Evolutionary conservation across 2,797 vertebrate genomes (phyloP).

Genomic region (Oreochromis grahami): DNA sequence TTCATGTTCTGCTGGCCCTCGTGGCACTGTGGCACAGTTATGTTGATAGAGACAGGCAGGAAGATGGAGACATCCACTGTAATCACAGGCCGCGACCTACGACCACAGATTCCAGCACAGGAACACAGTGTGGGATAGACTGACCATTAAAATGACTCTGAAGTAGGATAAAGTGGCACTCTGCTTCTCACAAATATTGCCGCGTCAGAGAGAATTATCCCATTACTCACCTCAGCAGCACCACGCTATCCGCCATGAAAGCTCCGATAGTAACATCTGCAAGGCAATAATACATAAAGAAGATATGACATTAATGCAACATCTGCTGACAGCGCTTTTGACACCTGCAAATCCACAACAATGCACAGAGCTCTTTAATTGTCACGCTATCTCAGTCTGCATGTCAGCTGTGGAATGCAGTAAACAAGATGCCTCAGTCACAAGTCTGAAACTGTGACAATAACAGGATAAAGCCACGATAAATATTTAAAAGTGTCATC

Average conservation of each 20-base stretch:
- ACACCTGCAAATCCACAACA: slow-evolving; percentile 52
- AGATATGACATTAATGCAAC: neutral
- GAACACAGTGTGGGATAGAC: slow-evolving; percentile 3
- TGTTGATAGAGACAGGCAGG: slow-evolving; percentile 92
- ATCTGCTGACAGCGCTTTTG: slow-evolving; percentile 7
- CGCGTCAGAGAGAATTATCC: neutral
- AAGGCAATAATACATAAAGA: slow-evolving; percentile 49
- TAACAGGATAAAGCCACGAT: neutral
- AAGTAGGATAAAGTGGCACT: neutral
- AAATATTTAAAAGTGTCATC: neutral
- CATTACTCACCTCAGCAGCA: slow-evolving; percentile 88
- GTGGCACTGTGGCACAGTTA: slow-evolving; percentile 92
- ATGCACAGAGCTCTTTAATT: slow-evolving; percentile 43
- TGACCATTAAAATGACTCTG: neutral
- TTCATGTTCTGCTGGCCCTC: slow-evolving; percentile 86
- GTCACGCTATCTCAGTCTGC: slow-evolving; percentile 33
- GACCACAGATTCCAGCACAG: slow-evolving; percentile 27
- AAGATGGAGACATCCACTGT: slow-evolving; percentile 88
- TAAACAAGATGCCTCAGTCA: slow-evolving; percentile 77
- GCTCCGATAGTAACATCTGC: slow-evolving; percentile 95
- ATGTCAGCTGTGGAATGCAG: slow-evolving; percentile 68
- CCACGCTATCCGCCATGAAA: slow-evolving; percentile 92
- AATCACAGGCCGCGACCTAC: slow-evolving; percentile 90
- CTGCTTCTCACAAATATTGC: neutral
- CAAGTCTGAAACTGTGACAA: slow-evolving; percentile 18